phyloP scores from a whole-genome alignment of 2,888 invertebrate genomes.

The Hirtodrosophila trivittata region DNA sequence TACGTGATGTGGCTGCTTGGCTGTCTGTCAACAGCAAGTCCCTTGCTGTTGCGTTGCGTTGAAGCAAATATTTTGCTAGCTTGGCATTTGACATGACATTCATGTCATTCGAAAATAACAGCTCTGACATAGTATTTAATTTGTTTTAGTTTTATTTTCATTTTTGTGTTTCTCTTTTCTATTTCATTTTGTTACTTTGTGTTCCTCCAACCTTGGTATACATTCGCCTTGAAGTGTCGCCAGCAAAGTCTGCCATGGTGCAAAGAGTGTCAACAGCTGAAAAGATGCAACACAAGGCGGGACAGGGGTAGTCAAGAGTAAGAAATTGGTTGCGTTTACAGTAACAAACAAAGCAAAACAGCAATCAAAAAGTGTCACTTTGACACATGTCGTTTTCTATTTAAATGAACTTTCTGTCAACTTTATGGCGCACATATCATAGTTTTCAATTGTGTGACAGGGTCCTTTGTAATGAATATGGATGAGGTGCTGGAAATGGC shows the following conservation, averaged over 20 bases:
- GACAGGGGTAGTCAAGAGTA: conserved; percentile 17
- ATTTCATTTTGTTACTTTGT: conserved; percentile 18
- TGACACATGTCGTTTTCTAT: conserved; percentile 75
- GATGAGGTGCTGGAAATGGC: conserved; percentile 11
- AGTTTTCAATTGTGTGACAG: conserved; percentile 30
- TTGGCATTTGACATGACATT: conserved; percentile 78
- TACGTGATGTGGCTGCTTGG: conserved; percentile 19
- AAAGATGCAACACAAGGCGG: conserved; percentile 6
- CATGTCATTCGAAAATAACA: conserved; percentile 72
- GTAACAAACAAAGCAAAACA: conserved; percentile 23
- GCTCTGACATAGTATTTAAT: conserved; percentile 72
- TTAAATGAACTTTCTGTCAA: conserved; percentile 74
- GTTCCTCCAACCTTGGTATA: conserved; percentile 45
- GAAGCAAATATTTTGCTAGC: conserved; percentile 33
- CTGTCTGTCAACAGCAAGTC: conserved; percentile 60
- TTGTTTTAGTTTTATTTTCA: conserved; percentile 53
- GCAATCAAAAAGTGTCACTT: conserved; percentile 74
- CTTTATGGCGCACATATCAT: conserved; percentile 58
- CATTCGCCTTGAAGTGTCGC: conserved; percentile 71
- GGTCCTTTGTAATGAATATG: conserved; percentile 47
- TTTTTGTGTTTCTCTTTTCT: background rate
- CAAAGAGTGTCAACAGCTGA: conserved; percentile 57
- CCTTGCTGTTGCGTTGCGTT: conserved; percentile 24
- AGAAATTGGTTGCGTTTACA: conserved; percentile 45
- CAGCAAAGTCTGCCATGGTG: conserved; percentile 43